Evolutionary conservation across 2,113 vertebrate species (phyloP).

Genomic region (Otus sunia): DNA sequence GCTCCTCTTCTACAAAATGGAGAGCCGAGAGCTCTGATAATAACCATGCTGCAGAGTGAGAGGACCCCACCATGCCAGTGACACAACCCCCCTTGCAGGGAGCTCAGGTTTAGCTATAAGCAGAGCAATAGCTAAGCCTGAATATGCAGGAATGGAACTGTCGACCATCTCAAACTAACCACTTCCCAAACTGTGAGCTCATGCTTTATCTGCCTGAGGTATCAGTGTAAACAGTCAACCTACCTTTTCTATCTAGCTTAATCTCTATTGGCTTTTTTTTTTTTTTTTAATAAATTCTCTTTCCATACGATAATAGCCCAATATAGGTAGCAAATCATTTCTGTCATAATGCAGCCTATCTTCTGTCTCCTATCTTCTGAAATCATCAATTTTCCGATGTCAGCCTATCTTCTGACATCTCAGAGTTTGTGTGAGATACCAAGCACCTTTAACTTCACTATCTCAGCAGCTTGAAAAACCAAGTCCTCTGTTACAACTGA

Average conservation of each 20-base stretch:
- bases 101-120: neutral
- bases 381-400: neutral
- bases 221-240: neutral
- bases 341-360: neutral
- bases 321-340: neutral
- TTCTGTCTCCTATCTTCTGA: neutral
- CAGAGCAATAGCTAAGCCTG: neutral
- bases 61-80: accelerated
- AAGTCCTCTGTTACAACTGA: neutral
- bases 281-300: neutral
- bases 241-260: neutral
- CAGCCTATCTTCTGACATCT: neutral
- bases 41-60: accelerated
- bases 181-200: neutral
- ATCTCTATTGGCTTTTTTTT: neutral
- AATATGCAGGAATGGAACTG: neutral
- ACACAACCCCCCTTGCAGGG: neutral
- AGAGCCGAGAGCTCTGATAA: neutral
- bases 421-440: neutral
- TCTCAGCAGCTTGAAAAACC: neutral
- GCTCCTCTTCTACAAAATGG: neutral
- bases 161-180: neutral
- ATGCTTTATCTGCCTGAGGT: neutral
- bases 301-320: neutral
- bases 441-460: neutral